phyloP scores from a whole-genome alignment of 2,113 vertebrate species.

The Cyprinodon brontotheroides region DNA sequence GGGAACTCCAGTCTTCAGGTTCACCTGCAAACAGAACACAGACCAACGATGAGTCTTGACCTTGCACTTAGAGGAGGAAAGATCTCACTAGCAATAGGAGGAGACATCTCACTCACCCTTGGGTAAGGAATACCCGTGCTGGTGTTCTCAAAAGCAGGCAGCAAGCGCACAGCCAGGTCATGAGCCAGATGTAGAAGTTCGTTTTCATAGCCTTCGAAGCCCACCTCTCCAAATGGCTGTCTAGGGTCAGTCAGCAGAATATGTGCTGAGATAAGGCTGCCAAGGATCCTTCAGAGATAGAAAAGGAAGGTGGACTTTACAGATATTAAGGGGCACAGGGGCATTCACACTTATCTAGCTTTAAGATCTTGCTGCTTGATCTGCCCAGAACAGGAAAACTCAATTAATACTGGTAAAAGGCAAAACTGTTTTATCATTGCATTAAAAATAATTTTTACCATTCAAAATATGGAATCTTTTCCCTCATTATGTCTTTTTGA shows the following conservation, averaged over 20 bases:
- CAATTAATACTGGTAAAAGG: neutral
- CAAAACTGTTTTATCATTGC: neutral
- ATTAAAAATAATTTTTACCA: neutral
- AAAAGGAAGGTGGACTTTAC: neutral
- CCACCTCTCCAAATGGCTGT: slow-evolving; percentile 94
- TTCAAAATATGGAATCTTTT: neutral
- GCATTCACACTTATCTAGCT: no score
- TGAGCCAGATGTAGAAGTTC: slow-evolving; percentile 94
- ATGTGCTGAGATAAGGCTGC: slow-evolving; percentile 95
- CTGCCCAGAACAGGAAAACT: neutral
- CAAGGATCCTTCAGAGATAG: slow-evolving; percentile 84
- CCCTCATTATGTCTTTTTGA: neutral
- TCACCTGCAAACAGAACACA: slow-evolving; percentile 82
- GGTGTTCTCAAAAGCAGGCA: slow-evolving; percentile 98
- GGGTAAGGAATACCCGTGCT: slow-evolving; percentile 96
- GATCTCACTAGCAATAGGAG: neutral
- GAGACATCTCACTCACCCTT: slow-evolving; percentile 80
- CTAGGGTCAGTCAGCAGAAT: slow-evolving; percentile 93
- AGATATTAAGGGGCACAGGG: neutral
- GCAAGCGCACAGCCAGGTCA: slow-evolving; percentile 92
- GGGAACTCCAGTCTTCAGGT: slow-evolving; percentile 93
- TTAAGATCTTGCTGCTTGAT: neutral
- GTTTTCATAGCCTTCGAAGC: slow-evolving; percentile 89
- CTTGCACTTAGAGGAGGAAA: neutral
- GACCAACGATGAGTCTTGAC: neutral